Evolutionary conservation across 2,113 vertebrate species (phyloP), one percentile per base, ranked within the genome.

Genomic region (Epinephelus cyanopodus): DNA sequence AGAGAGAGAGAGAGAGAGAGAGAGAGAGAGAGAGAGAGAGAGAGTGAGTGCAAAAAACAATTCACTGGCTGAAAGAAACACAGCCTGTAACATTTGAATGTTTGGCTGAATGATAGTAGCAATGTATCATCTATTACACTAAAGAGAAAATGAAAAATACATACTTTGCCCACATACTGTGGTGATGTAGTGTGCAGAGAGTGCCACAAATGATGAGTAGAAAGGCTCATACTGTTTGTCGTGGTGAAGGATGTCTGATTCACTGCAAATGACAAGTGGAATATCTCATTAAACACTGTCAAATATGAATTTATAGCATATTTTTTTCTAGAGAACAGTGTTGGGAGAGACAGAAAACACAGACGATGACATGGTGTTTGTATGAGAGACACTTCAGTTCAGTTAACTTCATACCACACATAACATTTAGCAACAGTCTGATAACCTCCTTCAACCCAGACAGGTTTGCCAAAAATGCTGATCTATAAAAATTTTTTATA

Each of bases 191-290:
- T 99, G 98, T 1, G 98, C 98, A 84, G 98, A 98, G 73, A 99
- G 97, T 1, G 98, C 98, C 92, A 99, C 96, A 2, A 99, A 99
- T 33, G 98, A 99, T 0, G 98, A 99, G 95, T 99, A 99, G 94
- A 99, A 99, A 3, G 98, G 98, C 95, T 99, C 98, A 3, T 99
- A 99, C 76, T 99, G 98, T 94, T 99, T 99, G 95, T 99, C 98
- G 0, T 99, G 98, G 90, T 97, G 97, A 93, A 99, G 95, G 94
- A 99, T 99, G 92, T 99, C 98, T 6, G 97, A 97, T 85, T 98
- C 98, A 88, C 98, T 99, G 94, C 52, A 90, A 87, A 93, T 0
- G 42, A 62, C 21, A 79, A 0, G n/a, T 76, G 63, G 77, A 67
- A 76, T 19, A 58, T 6, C 4, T 63, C 48, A 79, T 70, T 70